These are phyloP conservation scores for Drosophila guanche DNA, from an alignment of 1,140 invertebrate species.

Conservation along the genomic window DNA sequence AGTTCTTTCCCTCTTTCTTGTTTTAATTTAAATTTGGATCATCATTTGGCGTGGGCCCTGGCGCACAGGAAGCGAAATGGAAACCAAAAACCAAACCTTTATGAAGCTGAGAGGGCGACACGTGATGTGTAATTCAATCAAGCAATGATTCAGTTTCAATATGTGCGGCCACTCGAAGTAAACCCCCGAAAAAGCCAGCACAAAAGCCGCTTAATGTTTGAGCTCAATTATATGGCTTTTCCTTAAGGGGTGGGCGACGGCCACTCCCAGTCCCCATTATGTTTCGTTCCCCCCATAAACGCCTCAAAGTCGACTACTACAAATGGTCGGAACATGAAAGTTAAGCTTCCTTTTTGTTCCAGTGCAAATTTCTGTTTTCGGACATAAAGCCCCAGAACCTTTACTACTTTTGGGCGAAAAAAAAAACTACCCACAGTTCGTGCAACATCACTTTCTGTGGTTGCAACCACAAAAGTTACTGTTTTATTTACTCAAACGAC, in stretches of 20 bases:
- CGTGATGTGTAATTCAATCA: conserved; percentile 63
- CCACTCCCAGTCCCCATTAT: conserved; percentile 1
- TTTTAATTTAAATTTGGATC: conserved; percentile 74
- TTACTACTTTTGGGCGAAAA: background rate
- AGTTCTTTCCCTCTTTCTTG: conserved; percentile 39
- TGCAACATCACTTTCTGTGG: conserved; percentile 27
- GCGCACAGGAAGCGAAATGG: conserved; percentile 54
- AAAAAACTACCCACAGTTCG: conserved; percentile 19
- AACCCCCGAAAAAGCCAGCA: conserved; percentile 27
- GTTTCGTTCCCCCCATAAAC: conserved; percentile 39
- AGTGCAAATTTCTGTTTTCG: conserved; percentile 48
- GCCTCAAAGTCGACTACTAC: conserved; percentile 68
- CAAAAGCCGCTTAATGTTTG: conserved; percentile 72
- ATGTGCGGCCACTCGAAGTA: conserved; percentile 1
- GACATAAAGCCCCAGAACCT: conserved; percentile 54
- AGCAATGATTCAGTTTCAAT: conserved; percentile 52
- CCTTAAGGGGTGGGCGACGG: conserved; percentile 6
- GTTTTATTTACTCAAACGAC: conserved; percentile 54
- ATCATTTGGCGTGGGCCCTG: conserved; percentile 44
- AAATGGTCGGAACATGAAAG: conserved; percentile 47
- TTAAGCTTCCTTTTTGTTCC: conserved; percentile 41
- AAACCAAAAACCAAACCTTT: conserved; percentile 41
- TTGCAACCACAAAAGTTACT: conserved; percentile 62
- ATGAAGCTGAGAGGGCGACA: conserved; percentile 17
- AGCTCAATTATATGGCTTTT: conserved; percentile 79